These are phyloP conservation scores for Sinohyriopsis cumingii DNA, from an alignment of 2,888 invertebrate genomes.

Conservation along the genomic window DNA sequence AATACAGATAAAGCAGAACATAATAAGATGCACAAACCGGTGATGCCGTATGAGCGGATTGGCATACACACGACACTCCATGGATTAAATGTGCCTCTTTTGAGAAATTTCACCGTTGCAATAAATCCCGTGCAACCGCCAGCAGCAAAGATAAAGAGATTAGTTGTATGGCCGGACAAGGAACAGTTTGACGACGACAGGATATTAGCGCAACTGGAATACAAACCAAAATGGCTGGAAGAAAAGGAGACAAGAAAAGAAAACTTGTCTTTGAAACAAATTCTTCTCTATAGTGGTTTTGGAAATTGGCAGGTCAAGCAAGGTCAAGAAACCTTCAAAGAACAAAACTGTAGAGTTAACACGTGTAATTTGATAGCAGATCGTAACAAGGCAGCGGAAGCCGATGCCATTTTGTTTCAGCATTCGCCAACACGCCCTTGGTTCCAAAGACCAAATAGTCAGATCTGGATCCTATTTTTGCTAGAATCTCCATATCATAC, in stretches of 20 bases:
- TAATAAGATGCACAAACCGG: constrained; percentile 21
- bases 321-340: constrained; percentile 80
- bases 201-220: constrained; percentile 62
- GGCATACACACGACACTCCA: neutral
- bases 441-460: constrained; percentile 56
- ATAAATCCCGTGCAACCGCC: too few species aligned
- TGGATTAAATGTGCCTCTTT: neutral
- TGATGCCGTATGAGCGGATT: neutral
- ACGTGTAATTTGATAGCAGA: constrained; percentile 86
- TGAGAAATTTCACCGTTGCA: neutral
- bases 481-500: constrained; percentile 97
- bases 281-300: constrained; percentile 56
- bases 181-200: constrained; percentile 56
- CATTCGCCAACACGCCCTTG: constrained; percentile 64
- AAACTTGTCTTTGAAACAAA: constrained; percentile 47
- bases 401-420: constrained; percentile 87
- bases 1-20: constrained; percentile 12
- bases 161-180: constrained; percentile 29
- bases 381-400: constrained; percentile 81
- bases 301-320: constrained; percentile 49
- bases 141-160: too few species aligned
- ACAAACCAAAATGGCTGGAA: constrained; percentile 37
- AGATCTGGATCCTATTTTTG: constrained; percentile 93
- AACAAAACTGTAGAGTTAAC: constrained; percentile 89
- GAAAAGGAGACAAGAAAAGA: constrained; percentile 19